Conservation (phyloP, 2,888 invertebrate species). For the Eucriotettix oculatus region DNA sequence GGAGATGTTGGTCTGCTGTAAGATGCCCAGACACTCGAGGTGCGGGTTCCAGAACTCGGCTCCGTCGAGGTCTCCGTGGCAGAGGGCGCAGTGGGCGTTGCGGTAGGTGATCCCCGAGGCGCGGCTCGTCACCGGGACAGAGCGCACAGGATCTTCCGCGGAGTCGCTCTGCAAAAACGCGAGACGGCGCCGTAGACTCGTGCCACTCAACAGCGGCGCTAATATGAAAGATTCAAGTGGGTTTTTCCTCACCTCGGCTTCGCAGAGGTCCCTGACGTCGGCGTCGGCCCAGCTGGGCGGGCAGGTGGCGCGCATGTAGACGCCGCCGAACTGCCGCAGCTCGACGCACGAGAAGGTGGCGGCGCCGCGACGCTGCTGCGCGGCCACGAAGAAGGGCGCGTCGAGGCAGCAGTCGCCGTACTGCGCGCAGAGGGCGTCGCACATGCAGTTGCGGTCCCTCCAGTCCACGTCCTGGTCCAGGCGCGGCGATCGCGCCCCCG, state of each 20-base stretch:
- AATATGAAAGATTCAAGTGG: not conserved
- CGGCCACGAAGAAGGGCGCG: slow-evolving; percentile 18
- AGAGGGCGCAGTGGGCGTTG: slow-evolving; percentile 27
- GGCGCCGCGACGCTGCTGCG: slow-evolving; percentile 18
- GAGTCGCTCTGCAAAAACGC: not conserved
- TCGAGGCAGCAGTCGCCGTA: slow-evolving; percentile 31
- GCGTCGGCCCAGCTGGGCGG: slow-evolving; percentile 22
- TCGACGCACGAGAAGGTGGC: slow-evolving; percentile 23
- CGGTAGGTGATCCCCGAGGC: slow-evolving; percentile 20
- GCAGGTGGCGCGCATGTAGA: slow-evolving; percentile 27
- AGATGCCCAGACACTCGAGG: slow-evolving; percentile 23
- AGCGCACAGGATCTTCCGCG: slow-evolving; percentile 20
- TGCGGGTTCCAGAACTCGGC: slow-evolving; percentile 24
- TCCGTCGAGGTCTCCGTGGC: slow-evolving; percentile 22
- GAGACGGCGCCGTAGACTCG: not conserved
- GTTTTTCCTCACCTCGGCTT: slow-evolving; percentile 7
- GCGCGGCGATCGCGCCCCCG: slow-evolving; percentile 13
- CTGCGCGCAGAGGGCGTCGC: slow-evolving; percentile 25
- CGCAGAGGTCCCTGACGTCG: slow-evolving; percentile 16
- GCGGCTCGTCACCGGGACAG: slow-evolving; percentile 23
- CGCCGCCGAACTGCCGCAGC: slow-evolving; percentile 23
- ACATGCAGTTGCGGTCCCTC: slow-evolving; percentile 26
- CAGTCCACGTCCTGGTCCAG: slow-evolving; percentile 19
- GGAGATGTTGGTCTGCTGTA: not conserved
- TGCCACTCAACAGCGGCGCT: not conserved